These are phyloP conservation scores for Aproaerema taeniolella DNA, from an alignment of 2,888 invertebrate species.

Conservation along the genomic window DNA sequence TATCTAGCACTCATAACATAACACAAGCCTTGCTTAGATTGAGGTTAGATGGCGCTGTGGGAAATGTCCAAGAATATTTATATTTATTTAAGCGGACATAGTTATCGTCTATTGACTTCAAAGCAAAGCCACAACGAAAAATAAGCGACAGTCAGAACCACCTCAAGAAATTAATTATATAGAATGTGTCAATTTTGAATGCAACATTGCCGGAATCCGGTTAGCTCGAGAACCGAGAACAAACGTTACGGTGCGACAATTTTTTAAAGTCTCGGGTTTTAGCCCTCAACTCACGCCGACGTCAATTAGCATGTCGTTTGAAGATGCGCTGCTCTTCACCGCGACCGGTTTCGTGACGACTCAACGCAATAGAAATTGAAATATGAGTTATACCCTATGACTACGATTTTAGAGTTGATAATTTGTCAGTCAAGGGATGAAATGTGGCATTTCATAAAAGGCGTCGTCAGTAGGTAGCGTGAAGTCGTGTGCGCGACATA, in stretches of 20 bases:
- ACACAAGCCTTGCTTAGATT: too few species aligned
- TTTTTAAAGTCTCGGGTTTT: conserved; percentile 42
- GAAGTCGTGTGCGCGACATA: conserved; percentile 69
- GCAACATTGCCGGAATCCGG: conserved; percentile 15
- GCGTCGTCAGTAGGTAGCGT: conserved; percentile 45
- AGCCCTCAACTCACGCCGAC: conserved; percentile 52
- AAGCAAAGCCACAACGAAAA: too few species aligned
- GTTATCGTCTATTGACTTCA: too few species aligned
- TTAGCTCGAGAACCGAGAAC: conserved; percentile 6
- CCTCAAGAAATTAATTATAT: conserved; percentile 8
- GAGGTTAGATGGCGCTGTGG: too few species aligned
- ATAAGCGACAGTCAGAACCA: neutral
- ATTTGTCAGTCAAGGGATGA: conserved; percentile 31
- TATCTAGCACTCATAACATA: too few species aligned
- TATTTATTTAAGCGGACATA: too few species aligned
- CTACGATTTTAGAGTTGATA: conserved; percentile 44
- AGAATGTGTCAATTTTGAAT: conserved; percentile 7
- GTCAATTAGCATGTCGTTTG: conserved; percentile 75
- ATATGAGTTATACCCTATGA: conserved; percentile 33
- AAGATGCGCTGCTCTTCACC: conserved; percentile 56
- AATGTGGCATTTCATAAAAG: conserved; percentile 47
- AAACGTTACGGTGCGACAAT: conserved; percentile 30
- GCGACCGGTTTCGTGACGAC: conserved; percentile 34
- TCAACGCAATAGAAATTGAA: conserved; percentile 26
- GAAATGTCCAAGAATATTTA: too few species aligned